Conservation (phyloP, 2,888 invertebrate species). For the Coremacera marginata region DNA sequence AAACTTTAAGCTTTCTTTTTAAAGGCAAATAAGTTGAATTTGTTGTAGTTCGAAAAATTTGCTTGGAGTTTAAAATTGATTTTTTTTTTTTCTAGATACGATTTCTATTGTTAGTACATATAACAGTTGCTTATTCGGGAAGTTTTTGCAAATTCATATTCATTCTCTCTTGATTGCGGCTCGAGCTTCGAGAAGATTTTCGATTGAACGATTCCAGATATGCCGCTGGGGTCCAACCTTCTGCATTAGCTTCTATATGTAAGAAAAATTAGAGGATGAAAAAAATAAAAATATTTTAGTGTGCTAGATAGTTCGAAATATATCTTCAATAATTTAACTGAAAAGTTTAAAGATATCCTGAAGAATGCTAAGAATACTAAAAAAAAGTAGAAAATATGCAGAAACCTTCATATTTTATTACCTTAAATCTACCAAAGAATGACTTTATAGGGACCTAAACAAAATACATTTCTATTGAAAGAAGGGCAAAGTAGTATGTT, state of each 20-base stretch:
- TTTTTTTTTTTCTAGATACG: background rate
- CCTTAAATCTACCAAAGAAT: too few relatives aligned
- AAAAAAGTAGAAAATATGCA: too few relatives aligned
- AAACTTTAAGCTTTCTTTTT: slow-evolving; percentile 35
- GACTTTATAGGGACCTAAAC: too few relatives aligned
- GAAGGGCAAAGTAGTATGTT: too few relatives aligned
- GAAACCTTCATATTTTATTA: too few relatives aligned
- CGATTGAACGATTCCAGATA: slow-evolving; percentile 85
- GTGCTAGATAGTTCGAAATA: background rate
- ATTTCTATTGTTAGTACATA: background rate
- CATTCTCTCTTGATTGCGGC: slow-evolving; percentile 67
- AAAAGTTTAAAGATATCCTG: too few relatives aligned
- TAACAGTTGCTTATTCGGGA: slow-evolving; percentile 40
- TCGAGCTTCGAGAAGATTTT: slow-evolving; percentile 80
- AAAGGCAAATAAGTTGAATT: slow-evolving; percentile 28
- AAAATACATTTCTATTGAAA: too few relatives aligned
- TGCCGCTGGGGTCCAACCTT: slow-evolving; percentile 96
- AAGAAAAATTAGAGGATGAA: background rate
- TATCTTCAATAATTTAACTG: too few relatives aligned
- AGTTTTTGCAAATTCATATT: slow-evolving; percentile 54
- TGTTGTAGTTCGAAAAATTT: background rate
- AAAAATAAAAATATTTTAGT: background rate
- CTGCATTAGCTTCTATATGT: slow-evolving; percentile 74
- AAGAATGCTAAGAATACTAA: too few relatives aligned
- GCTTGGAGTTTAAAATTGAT: slow-evolving; percentile 12